Evolutionary conservation across 1,140 invertebrate species (phyloP).

Genomic region (Thereuonema tuberculata): DNA sequence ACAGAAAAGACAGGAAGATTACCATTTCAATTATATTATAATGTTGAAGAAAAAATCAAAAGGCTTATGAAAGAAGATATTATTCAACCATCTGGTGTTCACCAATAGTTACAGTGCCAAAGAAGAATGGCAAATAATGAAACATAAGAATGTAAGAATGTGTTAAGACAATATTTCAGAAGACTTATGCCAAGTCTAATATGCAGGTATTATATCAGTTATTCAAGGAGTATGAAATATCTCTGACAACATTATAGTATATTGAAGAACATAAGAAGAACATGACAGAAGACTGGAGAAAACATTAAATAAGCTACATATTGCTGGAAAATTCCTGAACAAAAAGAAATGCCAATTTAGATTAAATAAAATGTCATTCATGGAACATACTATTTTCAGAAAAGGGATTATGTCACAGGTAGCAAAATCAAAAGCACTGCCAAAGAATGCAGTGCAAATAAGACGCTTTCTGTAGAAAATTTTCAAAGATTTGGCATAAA

Average conservation of each 20-base stretch:
- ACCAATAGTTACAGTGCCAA: background rate
- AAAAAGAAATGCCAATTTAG: background rate
- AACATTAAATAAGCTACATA: background rate
- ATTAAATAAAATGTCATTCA: background rate
- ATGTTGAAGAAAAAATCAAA: background rate
- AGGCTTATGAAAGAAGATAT: background rate
- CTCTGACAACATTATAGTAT: background rate
- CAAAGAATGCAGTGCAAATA: background rate
- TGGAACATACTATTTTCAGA: background rate
- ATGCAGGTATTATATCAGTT: background rate
- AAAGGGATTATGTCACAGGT: background rate
- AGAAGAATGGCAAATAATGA: background rate
- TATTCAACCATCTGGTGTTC: background rate
- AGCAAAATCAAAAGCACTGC: background rate
- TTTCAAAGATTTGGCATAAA: background rate
- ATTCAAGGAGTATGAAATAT: background rate
- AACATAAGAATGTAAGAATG: background rate
- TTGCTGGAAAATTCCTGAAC: background rate
- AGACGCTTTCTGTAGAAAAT: background rate
- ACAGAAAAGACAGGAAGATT: background rate
- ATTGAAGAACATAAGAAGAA: background rate
- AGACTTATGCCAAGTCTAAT: background rate
- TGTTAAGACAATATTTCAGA: background rate
- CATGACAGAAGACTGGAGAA: background rate
- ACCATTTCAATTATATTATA: background rate